Evolutionary conservation across 2,113 vertebrate genomes (phyloP).

Genomic region (Plotosus lineatus): DNA sequence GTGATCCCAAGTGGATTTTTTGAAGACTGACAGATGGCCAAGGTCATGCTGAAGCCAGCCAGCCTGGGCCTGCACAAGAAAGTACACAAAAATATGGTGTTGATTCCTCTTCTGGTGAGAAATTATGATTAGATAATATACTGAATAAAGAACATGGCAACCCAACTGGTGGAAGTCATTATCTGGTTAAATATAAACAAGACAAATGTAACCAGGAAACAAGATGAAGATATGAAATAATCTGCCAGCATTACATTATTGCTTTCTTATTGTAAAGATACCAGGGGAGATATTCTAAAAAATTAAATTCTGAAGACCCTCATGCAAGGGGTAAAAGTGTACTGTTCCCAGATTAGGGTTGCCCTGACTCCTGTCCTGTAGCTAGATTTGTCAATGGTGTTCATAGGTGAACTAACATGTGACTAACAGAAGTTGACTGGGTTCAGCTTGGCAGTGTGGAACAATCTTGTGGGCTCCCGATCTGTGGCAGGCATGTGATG

Average conservation of each 20-base stretch:
- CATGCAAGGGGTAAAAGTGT: neutral
- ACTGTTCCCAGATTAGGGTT: neutral
- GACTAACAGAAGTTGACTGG: neutral
- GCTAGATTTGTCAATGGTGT: neutral
- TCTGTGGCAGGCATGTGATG: neutral
- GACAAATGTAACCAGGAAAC: neutral
- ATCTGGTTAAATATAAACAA: neutral
- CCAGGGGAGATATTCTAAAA: neutral
- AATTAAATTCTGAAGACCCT: neutral
- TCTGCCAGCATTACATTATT: neutral
- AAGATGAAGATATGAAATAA: neutral
- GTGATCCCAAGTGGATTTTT: slow-evolving; percentile 87
- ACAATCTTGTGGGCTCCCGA: neutral
- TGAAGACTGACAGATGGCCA: slow-evolving; percentile 93
- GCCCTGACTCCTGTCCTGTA: neutral
- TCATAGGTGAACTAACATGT: neutral
- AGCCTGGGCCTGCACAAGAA: slow-evolving; percentile 77
- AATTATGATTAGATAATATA: neutral
- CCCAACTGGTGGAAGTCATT: neutral
- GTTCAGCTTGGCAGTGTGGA: neutral
- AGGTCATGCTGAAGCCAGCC: slow-evolving; percentile 97
- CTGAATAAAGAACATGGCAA: neutral
- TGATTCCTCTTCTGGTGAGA: neutral
- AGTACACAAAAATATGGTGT: neutral
- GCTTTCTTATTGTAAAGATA: neutral